Conservation (phyloP, 2,888 invertebrate species). For the Crematogaster levior region DNA sequence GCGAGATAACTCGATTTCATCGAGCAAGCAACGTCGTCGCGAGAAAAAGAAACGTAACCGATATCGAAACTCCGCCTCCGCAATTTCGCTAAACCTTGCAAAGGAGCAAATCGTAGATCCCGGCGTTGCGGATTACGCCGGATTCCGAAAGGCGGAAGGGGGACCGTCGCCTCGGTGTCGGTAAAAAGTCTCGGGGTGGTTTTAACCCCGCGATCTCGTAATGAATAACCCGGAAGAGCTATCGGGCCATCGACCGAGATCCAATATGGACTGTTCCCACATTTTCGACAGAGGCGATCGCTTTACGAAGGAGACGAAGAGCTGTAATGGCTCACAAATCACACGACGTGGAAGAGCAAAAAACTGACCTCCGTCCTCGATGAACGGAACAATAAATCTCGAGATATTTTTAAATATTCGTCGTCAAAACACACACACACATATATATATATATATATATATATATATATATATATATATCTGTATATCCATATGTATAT, state of each 20-base stretch:
- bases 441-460: not conserved
- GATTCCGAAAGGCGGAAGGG: slow-evolving; percentile 46
- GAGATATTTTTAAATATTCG: slow-evolving; percentile 72
- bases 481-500: no score
- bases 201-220: slow-evolving; percentile 69
- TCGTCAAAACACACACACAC: not conserved
- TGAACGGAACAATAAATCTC: slow-evolving; percentile 70
- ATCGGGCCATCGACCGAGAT: slow-evolving; percentile 72
- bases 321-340: slow-evolving; percentile 71
- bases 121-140: slow-evolving; percentile 50
- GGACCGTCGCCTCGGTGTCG: slow-evolving; percentile 35
- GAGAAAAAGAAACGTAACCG: slow-evolving; percentile 25
- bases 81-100: slow-evolving; percentile 32
- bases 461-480: not conserved
- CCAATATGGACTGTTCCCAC: slow-evolving; percentile 56
- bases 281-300: slow-evolving; percentile 58
- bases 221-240: slow-evolving; percentile 75
- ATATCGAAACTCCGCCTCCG: slow-evolving; percentile 23
- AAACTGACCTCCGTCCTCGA: slow-evolving; percentile 54
- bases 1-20: slow-evolving; percentile 36
- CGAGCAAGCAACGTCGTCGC: slow-evolving; percentile 24
- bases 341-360: slow-evolving; percentile 64
- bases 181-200: slow-evolving; percentile 58
- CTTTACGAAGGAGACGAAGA: slow-evolving; percentile 34
- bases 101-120: slow-evolving; percentile 47